Base-by-base conservation (phyloP, 2,113 vertebrate genomes). In the Myocastor coypus region DNA sequence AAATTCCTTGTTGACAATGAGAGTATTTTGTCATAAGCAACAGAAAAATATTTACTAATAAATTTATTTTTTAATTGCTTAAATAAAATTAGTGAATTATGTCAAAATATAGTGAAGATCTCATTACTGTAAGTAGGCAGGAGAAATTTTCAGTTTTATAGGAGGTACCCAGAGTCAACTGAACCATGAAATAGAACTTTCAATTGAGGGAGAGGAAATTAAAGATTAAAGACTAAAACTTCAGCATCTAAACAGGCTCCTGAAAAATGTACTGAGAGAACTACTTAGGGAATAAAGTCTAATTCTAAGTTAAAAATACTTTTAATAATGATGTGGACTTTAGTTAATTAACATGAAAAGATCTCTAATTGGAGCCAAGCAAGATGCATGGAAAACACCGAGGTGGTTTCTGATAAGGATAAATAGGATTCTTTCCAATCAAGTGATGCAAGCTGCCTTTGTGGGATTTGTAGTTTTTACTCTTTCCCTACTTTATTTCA, bases 401-500 rank as follows among this genome's bases (percentile, higher is more conserved):
- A 8, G 26, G 7, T 46, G 16, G 3, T 84, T 96, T 89, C 73
- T 92, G 73, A 84, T 50, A 87, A 85, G 37, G 30, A 32, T 66
- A 93, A 88, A 94, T 55, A 85, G 14, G 12, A 69, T 46, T 57
- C 12, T 55, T 87, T 82, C 66, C 89, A 57, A 86, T 73, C 28
- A 59, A 63, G 11, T 68, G 11, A 3, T 91, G 11, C 82, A 77
- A 24, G 26, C 46, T 89, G 0, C 24, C 17, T 86, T 91, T 91
- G 71, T 85, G 80, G 9, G 13, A 80, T 17, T 40, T 80, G 16
- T 17, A 83, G 75, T 11, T 94, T 94, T 95, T 71, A 95, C 69
- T 10, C 57, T 84, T 94, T 81, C 7, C 13, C 59, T 42, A 12
- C 85, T 34, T 55, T 95, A 59, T 80, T 94, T 52, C n/a, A 78